Conservation (phyloP, 2,113 vertebrate genomes). For the Phoxinus phoxinus region DNA sequence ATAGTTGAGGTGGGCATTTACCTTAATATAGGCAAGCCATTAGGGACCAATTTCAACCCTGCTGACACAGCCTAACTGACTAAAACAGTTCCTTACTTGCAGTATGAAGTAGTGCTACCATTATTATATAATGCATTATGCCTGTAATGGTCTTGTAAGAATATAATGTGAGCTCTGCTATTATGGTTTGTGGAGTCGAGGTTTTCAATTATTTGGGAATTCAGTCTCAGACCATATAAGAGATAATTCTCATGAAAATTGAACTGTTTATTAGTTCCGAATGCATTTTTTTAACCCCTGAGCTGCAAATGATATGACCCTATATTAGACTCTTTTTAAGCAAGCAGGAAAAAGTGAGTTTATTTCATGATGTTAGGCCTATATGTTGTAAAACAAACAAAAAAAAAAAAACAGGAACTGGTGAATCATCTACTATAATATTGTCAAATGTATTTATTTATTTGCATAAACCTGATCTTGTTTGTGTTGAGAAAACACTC, state of each 20-base stretch:
- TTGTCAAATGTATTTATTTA: not conserved
- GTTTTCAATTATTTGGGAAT: not conserved
- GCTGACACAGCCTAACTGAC: slow-evolving; percentile 71
- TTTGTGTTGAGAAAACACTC: not conserved
- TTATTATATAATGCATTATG: slow-evolving; percentile 42
- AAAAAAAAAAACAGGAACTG: not conserved
- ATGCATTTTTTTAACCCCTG: not conserved
- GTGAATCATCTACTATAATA: not conserved
- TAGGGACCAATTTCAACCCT: slow-evolving; percentile 65
- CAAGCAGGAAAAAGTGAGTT: not conserved
- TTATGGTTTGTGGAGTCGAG: not conserved
- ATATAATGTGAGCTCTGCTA: not conserved
- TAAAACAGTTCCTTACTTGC: slow-evolving; percentile 72
- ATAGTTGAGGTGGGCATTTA: slow-evolving; percentile 68
- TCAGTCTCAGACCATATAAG: not conserved
- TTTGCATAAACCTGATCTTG: not conserved
- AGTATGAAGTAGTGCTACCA: slow-evolving; percentile 55
- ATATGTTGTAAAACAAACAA: too few relatives aligned
- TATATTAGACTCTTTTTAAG: not conserved
- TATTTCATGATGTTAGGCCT: not conserved
- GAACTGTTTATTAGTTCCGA: not conserved
- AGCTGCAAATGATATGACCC: not conserved
- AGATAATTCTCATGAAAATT: not conserved
- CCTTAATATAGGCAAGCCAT: slow-evolving; percentile 67
- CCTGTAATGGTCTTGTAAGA: slow-evolving; percentile 26